Base-by-base conservation (phyloP, 1,140 invertebrate species). In the Diachasmimorpha longicaudata region DNA sequence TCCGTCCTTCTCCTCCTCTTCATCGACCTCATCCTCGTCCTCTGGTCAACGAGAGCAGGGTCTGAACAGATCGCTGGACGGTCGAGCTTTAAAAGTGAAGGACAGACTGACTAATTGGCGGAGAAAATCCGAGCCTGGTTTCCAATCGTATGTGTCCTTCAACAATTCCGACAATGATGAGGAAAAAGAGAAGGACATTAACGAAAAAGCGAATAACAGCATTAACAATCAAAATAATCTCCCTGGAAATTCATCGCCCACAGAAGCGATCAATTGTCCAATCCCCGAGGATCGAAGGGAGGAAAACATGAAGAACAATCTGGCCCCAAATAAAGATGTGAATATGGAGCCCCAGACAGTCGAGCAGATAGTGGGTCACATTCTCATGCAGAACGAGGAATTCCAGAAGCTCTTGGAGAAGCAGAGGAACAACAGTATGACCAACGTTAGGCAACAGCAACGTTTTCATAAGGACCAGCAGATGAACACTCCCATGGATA, bases 331-430 rank as follows among this genome's bases (percentile, higher is more conserved):
- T 79, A 84, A 85, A 83, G 82, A 84, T 36, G 68, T 70, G n/a
- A 81, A 78, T 39, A 77, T 79, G 25, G 80, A 81, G 13, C 71
- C 80, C 14, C 80, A 82, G 72, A 93, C 92, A 0, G 87, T 95
- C 39, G 94, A 95, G 80, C 92, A 94, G 82, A 96, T 97, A 37
- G 95, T 96, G 23, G 92, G 94, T 14, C 94, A 96, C 83, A 89
- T 96, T 19, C 88, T 96, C 1, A 94, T 95, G 91, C 93, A 96
- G 81, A 96, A 94, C 81, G 91, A 94, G 79, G 95, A 96, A 79
- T 95, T 96, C 76, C 94, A 96, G 78, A 93, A 93, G 74, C 90
- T 95, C 21, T 86, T 95, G 13, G 94, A 93, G 70, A 93, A 93
- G 81, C 94, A 93, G 82, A 87, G 90, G 79, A 89, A 88, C 85